Conservation (phyloP, 2,113 vertebrate genomes). For the Amphiprion ocellaris region DNA sequence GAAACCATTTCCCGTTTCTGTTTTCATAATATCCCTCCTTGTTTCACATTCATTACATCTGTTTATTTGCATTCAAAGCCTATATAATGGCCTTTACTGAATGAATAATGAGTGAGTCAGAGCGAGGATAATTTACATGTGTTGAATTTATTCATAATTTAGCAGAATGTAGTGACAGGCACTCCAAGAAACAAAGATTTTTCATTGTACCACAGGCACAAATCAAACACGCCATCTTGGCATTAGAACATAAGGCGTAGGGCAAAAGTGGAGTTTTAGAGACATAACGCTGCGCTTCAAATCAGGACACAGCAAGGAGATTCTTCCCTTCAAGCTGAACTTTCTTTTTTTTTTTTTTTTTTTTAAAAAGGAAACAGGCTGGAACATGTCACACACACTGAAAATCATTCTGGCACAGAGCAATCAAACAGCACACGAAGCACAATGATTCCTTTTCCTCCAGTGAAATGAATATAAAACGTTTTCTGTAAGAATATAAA, state of each 20-base stretch:
- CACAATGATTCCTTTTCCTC: slow-evolving; percentile 10
- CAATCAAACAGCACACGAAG: slow-evolving; percentile 35
- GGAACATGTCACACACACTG: slow-evolving; percentile 13
- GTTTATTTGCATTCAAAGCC: background rate
- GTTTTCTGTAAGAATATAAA: slow-evolving; percentile 70
- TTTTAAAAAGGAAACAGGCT: slow-evolving; percentile 16
- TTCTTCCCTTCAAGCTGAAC: slow-evolving; percentile 33
- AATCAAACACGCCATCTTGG: slow-evolving; percentile 67
- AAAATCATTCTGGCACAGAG: slow-evolving; percentile 10
- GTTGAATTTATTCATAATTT: slow-evolving; percentile 74
- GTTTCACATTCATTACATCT: background rate
- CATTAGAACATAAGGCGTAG: slow-evolving; percentile 73
- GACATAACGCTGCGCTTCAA: slow-evolving; percentile 5
- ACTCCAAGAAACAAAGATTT: slow-evolving; percentile 55
- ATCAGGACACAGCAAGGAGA: slow-evolving; percentile 17
- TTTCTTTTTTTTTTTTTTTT: too few relatives aligned
- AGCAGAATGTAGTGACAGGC: slow-evolving; percentile 62
- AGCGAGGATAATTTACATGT: slow-evolving; percentile 17
- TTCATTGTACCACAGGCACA: slow-evolving; percentile 78
- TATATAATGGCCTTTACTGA: background rate
- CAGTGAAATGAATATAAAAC: slow-evolving; percentile 59
- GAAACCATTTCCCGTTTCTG: background rate
- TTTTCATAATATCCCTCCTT: background rate
- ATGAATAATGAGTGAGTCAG: slow-evolving; percentile 35
- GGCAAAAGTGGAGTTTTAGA: slow-evolving; percentile 50